Percentiles rank a stretch among this genome's conserved stretches.
Conservation (phyloP, 1,140 invertebrate species). For the Sycophaga agraensis region DNA sequence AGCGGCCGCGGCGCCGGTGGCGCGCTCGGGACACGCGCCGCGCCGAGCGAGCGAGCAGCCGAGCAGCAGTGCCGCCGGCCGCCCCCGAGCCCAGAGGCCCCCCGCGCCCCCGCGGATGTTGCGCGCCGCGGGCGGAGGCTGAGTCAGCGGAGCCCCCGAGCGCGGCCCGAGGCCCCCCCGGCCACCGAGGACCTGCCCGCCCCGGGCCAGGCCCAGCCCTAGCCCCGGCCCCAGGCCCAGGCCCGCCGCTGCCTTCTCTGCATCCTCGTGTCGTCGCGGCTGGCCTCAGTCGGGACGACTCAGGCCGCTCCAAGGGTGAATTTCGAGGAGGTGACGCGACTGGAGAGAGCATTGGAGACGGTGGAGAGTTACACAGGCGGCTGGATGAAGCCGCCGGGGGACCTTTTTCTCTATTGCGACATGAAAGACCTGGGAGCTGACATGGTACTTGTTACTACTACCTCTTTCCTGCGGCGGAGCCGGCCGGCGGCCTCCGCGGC, state of each 20-base stretch:
- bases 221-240: too few relatives aligned
- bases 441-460: conserved; percentile 62
- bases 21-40: too few relatives aligned
- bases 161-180: too few relatives aligned
- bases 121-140: background rate
- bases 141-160: background rate
- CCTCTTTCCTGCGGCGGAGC: too few relatives aligned
- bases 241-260: background rate
- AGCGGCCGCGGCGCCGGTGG: too few relatives aligned
- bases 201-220: too few relatives aligned
- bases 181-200: too few relatives aligned
- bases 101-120: conserved; percentile 9
- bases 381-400: conserved; percentile 70
- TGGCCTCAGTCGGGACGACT: conserved; percentile 35
- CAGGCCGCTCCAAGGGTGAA: conserved; percentile 46
- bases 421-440: conserved; percentile 76
- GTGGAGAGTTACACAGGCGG: conserved; percentile 61
- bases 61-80: background rate
- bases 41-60: background rate
- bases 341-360: conserved; percentile 53
- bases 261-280: conserved; percentile 37
- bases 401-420: conserved; percentile 68
- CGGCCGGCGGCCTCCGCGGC: too few relatives aligned
- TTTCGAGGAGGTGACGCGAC: conserved; percentile 49
- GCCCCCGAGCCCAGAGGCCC: conserved; percentile 3